Base-by-base conservation (phyloP, 2,113 vertebrate genomes). In the Dicaeum eximium region DNA sequence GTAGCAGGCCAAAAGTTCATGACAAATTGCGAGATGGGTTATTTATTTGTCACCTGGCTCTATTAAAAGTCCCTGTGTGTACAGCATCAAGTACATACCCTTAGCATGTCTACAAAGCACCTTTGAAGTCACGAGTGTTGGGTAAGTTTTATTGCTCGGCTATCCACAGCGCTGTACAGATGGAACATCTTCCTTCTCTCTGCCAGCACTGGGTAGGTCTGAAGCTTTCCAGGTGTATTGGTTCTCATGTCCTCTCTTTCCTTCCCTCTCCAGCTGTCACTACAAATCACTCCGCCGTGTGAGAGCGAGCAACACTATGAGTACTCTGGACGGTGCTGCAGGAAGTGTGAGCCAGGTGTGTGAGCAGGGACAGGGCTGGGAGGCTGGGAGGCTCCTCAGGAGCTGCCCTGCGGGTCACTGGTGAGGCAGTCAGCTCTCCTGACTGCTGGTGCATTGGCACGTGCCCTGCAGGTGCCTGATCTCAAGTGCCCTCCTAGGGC, bases 331-430 rank as follows among this genome's bases (percentile, higher is more conserved):
- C 88, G 85, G 23, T 98, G 98, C 93, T 98, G 98, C 73, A 92
- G 30, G 35, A 98, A 97, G 56, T 98, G 98, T 54, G 97, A 98
- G 72, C 98, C 98, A 97, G 98, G 98, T 98, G 96, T 3, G 58
- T 78, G 38, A 56, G 82, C 30, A 2, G 44, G 58, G 75, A 2
- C 22, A 24, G 62, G 44, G 40, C 79, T 60, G 31, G 14, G 54
- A 10, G 44, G 27, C 66, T 44, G 30, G 40, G 57, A 44, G 74
- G 33, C 44, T 84, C 21, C 0, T 27, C 5, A n/a, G 72, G 37
- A 75, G 35, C 53, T 65, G 69, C 14, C 31, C 50, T 16, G 19
- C 0, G 1, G 31, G 40, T 65, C 3, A 0, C 15, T 51, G 47
- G 33, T 17, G 37, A 25, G 51, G 71, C 56, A 62, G 30, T 23